Base-by-base conservation (phyloP, 1,140 invertebrate genomes). In the Drosophila obscura region DNA sequence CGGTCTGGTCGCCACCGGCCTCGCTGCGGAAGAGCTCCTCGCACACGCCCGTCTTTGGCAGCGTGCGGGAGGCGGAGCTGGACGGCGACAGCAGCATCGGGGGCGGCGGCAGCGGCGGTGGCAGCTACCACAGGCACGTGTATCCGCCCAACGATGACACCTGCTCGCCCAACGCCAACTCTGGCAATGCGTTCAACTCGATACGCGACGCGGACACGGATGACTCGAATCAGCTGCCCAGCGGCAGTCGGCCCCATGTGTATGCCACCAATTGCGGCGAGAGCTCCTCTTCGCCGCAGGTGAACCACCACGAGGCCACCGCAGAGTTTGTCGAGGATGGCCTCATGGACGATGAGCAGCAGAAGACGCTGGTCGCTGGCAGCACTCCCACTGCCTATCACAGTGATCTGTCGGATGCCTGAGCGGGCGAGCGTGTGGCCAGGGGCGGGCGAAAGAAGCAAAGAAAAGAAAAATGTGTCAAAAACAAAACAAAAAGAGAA, bases 231-330 rank as follows among this genome's bases (percentile, higher is more conserved):
- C 90, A 90, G 62, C 45, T 80, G 59, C 75, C 83, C 0, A 67
- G 77, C 5, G 67, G 74, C 31, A 89, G 84, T 50, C 52, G 77
- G 8, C 85, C 78, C 7, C 90, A 91, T 77, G 90, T 91, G 9
- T 91, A 91, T 65, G 90, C 90, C 51, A 91, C 90, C 19, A 91
- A 91, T 26, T 91, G 90, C 64, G 89, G 89, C 43, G 90, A 91
- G 60, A 89, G 88, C 59, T 84, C 80, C 28, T 91, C 85, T 7
- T 91, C 90, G 64, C 84, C 88, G 44, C 90, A 91, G 66, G 90
- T 91, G 24, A 87, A 91, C 58, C 90, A 90, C 43, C 77, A 84
- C 50, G 90, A 91, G 57, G 68, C 83, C 6, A 61, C 56, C 13
- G 77, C 56, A 24, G 80, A 90, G 22, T 71, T 71, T 59, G 73